Evolutionary conservation across 2,797 vertebrate genomes (phyloP).

Genomic region (Podargus strigoides): DNA sequence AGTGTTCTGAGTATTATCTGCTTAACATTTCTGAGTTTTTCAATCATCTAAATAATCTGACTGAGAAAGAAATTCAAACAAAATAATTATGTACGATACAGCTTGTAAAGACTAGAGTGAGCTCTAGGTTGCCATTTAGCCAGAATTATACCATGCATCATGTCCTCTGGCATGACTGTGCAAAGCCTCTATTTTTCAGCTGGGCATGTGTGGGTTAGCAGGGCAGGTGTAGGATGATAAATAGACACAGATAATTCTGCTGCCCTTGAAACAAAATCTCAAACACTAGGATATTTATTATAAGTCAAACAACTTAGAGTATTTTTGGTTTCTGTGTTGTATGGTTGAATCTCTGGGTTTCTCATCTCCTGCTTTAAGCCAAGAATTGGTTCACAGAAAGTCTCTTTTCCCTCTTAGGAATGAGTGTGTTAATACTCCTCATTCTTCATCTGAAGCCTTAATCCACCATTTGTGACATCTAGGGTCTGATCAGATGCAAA

Average conservation of each 20-base stretch:
- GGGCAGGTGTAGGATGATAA: neutral
- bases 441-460: slow-evolving; percentile 36
- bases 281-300: neutral
- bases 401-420: neutral
- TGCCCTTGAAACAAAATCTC: neutral
- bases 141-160: neutral
- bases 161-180: neutral
- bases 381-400: neutral
- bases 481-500: slow-evolving; percentile 20
- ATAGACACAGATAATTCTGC: neutral
- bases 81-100: neutral
- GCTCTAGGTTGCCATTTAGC: neutral
- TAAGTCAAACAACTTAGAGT: neutral
- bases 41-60: neutral
- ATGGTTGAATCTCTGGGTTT: neutral
- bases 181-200: neutral
- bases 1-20: neutral
- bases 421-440: neutral
- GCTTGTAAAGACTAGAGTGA: neutral
- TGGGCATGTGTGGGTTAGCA: neutral
- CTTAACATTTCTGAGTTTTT: neutral
- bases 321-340: neutral
- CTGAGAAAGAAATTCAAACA: neutral
- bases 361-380: neutral
- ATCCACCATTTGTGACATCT: slow-evolving; percentile 32